Evolutionary conservation across 2,797 vertebrate genomes (phyloP).

Genomic region (Pangasius macronema): DNA sequence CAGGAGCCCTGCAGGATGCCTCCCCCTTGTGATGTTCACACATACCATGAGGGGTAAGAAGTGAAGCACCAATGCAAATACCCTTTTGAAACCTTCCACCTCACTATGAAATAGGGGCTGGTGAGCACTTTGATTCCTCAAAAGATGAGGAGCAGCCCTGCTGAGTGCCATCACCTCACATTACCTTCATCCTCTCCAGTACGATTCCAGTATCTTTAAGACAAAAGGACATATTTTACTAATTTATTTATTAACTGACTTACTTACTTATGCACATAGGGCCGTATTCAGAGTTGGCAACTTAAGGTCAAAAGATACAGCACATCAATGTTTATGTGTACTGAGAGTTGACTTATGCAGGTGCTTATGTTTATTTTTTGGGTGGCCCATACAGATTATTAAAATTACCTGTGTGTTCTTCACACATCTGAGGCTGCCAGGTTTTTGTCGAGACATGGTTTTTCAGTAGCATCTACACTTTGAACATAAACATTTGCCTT

Average conservation of each 20-base stretch:
- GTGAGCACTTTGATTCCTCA: constrained; percentile 73
- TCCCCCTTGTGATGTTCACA: constrained; percentile 68
- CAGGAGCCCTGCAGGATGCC: constrained; percentile 62
- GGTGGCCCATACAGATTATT: neutral
- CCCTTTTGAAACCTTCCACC: constrained; percentile 71
- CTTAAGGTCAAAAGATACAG: neutral
- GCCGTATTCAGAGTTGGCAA: neutral
- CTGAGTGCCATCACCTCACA: constrained; percentile 60
- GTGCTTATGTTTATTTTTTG: neutral
- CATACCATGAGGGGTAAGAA: constrained; percentile 59
- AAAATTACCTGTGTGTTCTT: neutral
- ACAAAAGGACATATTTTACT: neutral
- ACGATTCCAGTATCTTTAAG: neutral
- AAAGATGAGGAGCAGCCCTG: constrained; percentile 62
- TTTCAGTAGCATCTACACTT: neutral
- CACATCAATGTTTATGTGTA: neutral
- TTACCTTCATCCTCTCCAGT: constrained; percentile 45
- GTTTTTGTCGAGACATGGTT: neutral
- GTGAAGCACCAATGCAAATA: constrained; percentile 57
- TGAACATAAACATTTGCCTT: neutral
- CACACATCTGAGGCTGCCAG: neutral
- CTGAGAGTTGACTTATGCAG: neutral
- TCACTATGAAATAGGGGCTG: constrained; percentile 64
- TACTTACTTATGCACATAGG: neutral
- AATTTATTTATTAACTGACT: neutral